Percentiles rank a stretch among this genome's conserved stretches.
These are phyloP conservation scores for Drosophila fuyamai DNA, from an alignment of 1,140 invertebrate species.

Conservation along the genomic window DNA sequence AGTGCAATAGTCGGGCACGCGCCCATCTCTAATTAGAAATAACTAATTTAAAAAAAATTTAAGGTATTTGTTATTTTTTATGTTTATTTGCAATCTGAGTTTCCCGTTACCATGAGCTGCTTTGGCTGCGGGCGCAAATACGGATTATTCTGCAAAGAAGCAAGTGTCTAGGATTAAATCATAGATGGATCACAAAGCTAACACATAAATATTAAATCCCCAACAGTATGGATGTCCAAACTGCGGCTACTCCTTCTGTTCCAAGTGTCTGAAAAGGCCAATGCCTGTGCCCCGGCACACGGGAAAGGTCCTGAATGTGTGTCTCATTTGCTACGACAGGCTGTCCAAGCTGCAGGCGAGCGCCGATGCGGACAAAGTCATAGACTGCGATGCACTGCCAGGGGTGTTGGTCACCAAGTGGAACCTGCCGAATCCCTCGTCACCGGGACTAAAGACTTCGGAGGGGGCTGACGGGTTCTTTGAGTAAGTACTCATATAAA, in stretches of 20 bases:
- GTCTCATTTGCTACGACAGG: conserved; percentile 77
- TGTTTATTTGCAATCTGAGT: not conserved
- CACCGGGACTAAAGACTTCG: conserved; percentile 6
- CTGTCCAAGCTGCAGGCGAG: conserved; percentile 62
- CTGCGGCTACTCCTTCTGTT: conserved; percentile 88
- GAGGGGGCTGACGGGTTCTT: conserved; percentile 58
- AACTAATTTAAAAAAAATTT: not conserved
- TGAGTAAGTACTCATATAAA: conserved; percentile 40
- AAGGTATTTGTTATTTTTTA: conserved; percentile 1
- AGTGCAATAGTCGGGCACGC: not conserved
- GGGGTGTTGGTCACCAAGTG: conserved; percentile 64
- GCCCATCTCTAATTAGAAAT: not conserved
- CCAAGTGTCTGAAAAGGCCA: conserved; percentile 87
- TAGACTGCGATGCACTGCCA: conserved; percentile 71
- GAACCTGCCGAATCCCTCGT: conserved; percentile 33
- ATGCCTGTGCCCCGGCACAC: conserved; percentile 84
- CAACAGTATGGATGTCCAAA: conserved; percentile 87
- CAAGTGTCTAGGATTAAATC: conserved; percentile 46
- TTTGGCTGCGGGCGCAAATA: conserved; percentile 85
- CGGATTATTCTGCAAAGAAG: conserved; percentile 86
- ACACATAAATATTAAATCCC: not conserved
- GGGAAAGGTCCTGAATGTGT: conserved; percentile 72
- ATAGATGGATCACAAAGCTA: not conserved
- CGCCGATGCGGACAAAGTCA: conserved; percentile 65
- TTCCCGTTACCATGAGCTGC: conserved; percentile 83